Evolutionary conservation across 2,797 vertebrate species (phyloP).

Genomic region (Anguilla anguilla): DNA sequence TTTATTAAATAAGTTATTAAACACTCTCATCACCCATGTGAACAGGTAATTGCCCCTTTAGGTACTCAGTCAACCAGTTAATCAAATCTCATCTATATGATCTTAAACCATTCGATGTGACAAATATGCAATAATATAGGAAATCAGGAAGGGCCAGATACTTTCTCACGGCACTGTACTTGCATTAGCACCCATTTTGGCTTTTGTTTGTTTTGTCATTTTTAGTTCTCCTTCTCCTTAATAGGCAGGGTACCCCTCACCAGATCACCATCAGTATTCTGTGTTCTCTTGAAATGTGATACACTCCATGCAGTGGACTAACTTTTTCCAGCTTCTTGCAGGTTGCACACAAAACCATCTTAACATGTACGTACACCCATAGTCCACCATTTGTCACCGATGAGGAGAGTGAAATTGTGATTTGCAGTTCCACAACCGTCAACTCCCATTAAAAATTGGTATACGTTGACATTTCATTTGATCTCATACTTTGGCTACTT

Average conservation of each 20-base stretch:
- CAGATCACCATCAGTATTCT: constrained; percentile 29
- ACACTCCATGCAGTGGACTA: constrained; percentile 53
- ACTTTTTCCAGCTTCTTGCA: constrained; percentile 50
- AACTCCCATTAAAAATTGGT: not conserved
- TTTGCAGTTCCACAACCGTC: constrained; percentile 54
- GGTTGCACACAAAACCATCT: constrained; percentile 61
- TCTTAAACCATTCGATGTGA: no score
- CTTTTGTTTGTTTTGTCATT: constrained; percentile 35
- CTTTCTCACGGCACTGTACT: not conserved
- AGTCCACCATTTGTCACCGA: constrained; percentile 49
- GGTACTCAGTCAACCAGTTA: no score
- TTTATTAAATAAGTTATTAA: no score
- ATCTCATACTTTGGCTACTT: not conserved
- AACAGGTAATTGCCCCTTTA: no score
- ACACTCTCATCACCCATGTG: no score
- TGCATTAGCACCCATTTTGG: constrained; percentile 33
- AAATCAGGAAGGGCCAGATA: no score
- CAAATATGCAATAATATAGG: no score
- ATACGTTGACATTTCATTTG: not conserved
- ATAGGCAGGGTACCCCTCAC: constrained; percentile 25
- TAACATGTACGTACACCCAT: constrained; percentile 47
- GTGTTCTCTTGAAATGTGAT: constrained; percentile 37
- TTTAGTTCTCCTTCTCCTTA: constrained; percentile 8
- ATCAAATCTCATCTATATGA: no score
- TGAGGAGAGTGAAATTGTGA: constrained; percentile 73